Conservation (phyloP, 2,888 invertebrate species). For the Argynnis bischoffii region DNA sequence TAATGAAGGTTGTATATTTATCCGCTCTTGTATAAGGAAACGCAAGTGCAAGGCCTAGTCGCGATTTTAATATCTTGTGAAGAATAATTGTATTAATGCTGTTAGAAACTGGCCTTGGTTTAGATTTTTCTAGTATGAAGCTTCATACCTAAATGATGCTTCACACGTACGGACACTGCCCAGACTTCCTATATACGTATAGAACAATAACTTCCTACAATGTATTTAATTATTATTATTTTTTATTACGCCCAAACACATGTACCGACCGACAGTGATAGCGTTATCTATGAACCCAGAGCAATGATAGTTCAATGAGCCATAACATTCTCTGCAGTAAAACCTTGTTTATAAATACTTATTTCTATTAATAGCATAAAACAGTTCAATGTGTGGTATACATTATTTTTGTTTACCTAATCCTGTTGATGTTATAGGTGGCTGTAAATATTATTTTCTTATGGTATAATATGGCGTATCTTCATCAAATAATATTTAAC, state of each 20-base stretch:
- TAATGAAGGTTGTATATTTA: too few species aligned
- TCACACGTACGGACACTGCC: too few species aligned
- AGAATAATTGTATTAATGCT: too few species aligned
- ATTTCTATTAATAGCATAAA: conserved; percentile 12
- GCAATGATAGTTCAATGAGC: conserved; percentile 26
- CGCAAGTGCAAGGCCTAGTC: too few species aligned
- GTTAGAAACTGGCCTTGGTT: too few species aligned
- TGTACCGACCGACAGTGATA: conserved; percentile 42
- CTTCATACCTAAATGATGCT: too few species aligned
- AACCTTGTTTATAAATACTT: conserved; percentile 26
- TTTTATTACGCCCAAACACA: conserved; percentile 30
- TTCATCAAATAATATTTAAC: too few species aligned
- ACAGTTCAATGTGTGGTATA: neutral
- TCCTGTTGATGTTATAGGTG: neutral
- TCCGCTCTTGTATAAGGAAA: too few species aligned
- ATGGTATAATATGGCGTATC: neutral
- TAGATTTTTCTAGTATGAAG: too few species aligned
- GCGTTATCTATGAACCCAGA: conserved; percentile 36
- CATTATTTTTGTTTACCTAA: conserved; percentile 4
- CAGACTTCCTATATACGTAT: neutral
- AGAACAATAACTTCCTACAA: conserved; percentile 17
- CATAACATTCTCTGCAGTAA: conserved; percentile 24
- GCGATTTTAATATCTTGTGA: too few species aligned
- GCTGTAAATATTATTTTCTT: neutral
- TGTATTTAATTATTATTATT: conserved; percentile 19